Conservation (phyloP, 2,888 invertebrate genomes). For the Rhorus exstirpatorius region DNA sequence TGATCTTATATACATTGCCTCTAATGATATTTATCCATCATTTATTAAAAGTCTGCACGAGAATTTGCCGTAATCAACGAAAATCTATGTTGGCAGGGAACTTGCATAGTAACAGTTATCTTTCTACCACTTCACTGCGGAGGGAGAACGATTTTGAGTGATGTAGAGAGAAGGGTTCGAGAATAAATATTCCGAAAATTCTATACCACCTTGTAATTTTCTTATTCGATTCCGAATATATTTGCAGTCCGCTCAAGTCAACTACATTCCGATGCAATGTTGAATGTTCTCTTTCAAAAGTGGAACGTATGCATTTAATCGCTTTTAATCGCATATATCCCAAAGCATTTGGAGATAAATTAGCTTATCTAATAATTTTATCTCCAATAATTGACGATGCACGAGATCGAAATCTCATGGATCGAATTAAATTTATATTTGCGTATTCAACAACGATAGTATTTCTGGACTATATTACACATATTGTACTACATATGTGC, state of each 20-base stretch:
- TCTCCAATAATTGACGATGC: no score
- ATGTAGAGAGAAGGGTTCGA: neutral
- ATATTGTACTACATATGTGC: no score
- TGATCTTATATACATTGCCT: no score
- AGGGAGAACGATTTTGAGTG: constrained; percentile 1
- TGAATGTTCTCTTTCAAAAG: constrained; percentile 1
- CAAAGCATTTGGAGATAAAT: no score
- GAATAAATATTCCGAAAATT: constrained; percentile 14
- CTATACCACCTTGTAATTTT: neutral
- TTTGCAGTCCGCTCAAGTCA: constrained; percentile 15
- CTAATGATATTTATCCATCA: neutral
- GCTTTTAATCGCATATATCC: neutral
- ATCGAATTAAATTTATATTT: no score
- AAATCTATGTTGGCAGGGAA: neutral
- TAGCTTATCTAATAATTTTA: no score
- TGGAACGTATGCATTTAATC: neutral
- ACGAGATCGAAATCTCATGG: no score
- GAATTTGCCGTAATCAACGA: neutral
- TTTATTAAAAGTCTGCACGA: neutral
- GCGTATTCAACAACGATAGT: no score
- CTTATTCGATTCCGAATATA: neutral
- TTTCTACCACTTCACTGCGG: constrained; percentile 5
- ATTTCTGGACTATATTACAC: no score
- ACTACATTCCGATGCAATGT: neutral
- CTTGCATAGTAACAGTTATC: neutral